Evolutionary conservation across 2,113 vertebrate species (phyloP), one percentile per base, ranked within the genome.

Genomic region (Macquaria ambigua): DNA sequence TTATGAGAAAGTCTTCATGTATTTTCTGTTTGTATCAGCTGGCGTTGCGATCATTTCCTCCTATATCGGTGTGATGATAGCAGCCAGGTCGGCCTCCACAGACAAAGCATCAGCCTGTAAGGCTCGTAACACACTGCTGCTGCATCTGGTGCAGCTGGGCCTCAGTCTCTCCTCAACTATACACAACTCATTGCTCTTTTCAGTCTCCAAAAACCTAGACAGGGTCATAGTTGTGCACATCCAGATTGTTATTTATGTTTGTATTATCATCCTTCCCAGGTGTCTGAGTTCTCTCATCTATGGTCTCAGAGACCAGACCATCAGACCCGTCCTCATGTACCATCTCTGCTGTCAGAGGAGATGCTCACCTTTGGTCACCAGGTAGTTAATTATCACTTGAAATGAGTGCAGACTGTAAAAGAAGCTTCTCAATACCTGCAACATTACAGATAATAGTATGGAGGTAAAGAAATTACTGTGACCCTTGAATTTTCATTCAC

Each of bases 101-200:
- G 72, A 91, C 64, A 90, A 88, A 88, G 75, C 81, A 39, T 94
- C 83, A 1, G 84, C 82, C 16, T 58, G 5, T 5, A 94, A 93
- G 79, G 91, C 93, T 63, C 89, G 88, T 11, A 89, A 82, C 56
- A 94, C 93, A 0, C 79, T 94, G 63, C 78, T 94, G 50, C 86
- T 94, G 77, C 92, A 95, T 46, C 43, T 95, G 71, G 77, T 93
- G 6, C 93, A 95, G 78, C 82, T 94, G n/a, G 81, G 77, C 3
- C 88, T 92, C 77, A 92, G 85, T 43, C 85, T 95, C 7, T 83
- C 50, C 10, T 88, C 89, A 23, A 89, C 90, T 6, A 6, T 93
- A 3, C 25, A 81, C 55, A 0, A 16, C 68, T 84, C 85, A 15
- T 28, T 95, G 3, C 39, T 93, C 0, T 6, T 43, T 8, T 4